Base-by-base conservation (phyloP, 2,888 invertebrate species). In the Agriopis marginaria region DNA sequence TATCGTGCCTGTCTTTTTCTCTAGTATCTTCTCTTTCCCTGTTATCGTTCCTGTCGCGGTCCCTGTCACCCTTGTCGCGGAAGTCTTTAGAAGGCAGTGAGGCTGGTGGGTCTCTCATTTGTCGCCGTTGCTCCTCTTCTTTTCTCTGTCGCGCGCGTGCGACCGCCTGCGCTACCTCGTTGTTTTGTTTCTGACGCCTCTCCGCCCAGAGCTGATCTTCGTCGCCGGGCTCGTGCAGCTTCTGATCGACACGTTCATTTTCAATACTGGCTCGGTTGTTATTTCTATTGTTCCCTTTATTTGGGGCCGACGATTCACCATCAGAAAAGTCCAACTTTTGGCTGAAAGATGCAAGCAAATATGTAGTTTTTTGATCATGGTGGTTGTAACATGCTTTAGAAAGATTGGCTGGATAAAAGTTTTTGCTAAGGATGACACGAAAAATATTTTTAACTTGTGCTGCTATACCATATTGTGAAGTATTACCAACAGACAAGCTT, bases 271-370 rank as follows among this genome's bases (percentile, higher is more conserved):
- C 82, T 74, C 93, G 86, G 77, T 84, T 87, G 74, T 84, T 87
- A 80, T 91, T 85, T 75, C 88, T 69, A 62, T 56, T 78, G 72
- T 75, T 85, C 60, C 85, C 85, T 81, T 92, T 89, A 71, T 80
- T 86, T 14, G 90, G 88, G 67, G 87, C 86, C 42, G 91, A 88
- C 14, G 93, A 87, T 79, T 99, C 99, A 82, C 98, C 98, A 91
- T 99, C 99, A 85, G 98, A 98, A 91, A 99, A 99, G 77, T 97
- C 97, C 86, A 99, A 92, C 90, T 98, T 98, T 94, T 98, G 98
- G 94, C 96, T 97, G 91, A 68, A 89, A 91, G 32, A 40, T 8
- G 9, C 73, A 64, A 69, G 73, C 75, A 71, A n/a, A 49, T 14
- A n/a, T 39, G 32, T 32, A 32, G 3, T 32, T 32, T 32, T 32